Conservation (phyloP, 2,113 vertebrate species). For the Eptesicus fuscus region DNA sequence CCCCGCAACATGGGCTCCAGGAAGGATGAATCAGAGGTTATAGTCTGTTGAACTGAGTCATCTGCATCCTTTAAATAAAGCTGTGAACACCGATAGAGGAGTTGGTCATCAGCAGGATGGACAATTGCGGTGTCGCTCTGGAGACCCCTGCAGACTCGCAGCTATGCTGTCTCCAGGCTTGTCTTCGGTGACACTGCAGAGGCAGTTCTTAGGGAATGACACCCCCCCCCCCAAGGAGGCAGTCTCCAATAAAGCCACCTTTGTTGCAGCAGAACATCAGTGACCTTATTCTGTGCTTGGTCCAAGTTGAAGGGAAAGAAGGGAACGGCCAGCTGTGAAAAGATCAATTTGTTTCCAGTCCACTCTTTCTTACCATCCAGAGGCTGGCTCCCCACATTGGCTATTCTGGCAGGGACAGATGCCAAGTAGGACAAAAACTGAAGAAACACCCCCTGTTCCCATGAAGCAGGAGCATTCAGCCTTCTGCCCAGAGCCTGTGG, state of each 20-base stretch:
- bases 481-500: background rate
- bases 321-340: constrained; percentile 72
- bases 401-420: constrained; percentile 42
- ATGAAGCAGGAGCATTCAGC: constrained; percentile 43
- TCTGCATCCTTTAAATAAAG: constrained; percentile 23
- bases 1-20: background rate
- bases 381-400: constrained; percentile 38
- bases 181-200: constrained; percentile 25
- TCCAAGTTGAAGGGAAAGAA: constrained; percentile 50
- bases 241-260: constrained; percentile 57
- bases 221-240: background rate
- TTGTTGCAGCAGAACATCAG: constrained; percentile 60
- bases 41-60: background rate
- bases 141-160: constrained; percentile 32
- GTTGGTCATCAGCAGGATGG: background rate
- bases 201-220: background rate
- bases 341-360: constrained; percentile 71
- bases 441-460: constrained; percentile 51
- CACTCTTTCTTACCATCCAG: constrained; percentile 47
- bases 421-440: constrained; percentile 69
- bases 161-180: background rate
- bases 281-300: constrained; percentile 54
- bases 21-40: background rate
- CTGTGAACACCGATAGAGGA: background rate
- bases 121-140: background rate